phyloP scores from a whole-genome alignment of 2,797 vertebrate species.

The Crocodylus rhombifer region DNA sequence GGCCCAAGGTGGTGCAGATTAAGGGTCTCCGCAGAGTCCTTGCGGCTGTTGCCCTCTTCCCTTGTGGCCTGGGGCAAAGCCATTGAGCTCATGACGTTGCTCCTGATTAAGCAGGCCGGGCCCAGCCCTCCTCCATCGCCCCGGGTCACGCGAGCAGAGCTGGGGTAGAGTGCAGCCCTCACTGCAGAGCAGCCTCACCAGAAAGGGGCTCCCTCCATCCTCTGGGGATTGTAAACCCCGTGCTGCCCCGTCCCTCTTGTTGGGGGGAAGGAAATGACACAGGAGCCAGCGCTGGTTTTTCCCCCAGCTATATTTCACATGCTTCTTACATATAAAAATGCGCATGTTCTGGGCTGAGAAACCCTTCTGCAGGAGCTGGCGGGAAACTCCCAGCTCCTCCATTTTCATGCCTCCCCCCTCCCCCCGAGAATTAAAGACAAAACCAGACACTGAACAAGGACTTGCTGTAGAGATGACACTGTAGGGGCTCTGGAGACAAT shows the following conservation, averaged over 20 bases:
- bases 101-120: neutral
- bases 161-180: too few relatives aligned
- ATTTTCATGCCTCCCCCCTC: neutral
- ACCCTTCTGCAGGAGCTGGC: neutral
- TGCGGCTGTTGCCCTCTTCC: neutral
- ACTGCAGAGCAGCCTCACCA: too few relatives aligned
- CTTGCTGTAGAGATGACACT: rapidly evolving
- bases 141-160: neutral
- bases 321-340: conserved; percentile 46
- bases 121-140: neutral
- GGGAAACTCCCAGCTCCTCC: neutral
- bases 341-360: neutral
- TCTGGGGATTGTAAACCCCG: too few relatives aligned
- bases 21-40: neutral
- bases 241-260: too few relatives aligned
- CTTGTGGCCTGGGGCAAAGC: neutral
- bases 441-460: neutral
- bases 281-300: neutral
- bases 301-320: conserved; percentile 51
- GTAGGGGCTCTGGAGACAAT: neutral
- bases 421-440: neutral
- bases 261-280: neutral
- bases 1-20: too few relatives aligned
- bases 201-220: too few relatives aligned
- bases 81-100: neutral